Evolutionary conservation across 2,113 vertebrate genomes (phyloP).

Genomic region (Xiphophorus hellerii): DNA sequence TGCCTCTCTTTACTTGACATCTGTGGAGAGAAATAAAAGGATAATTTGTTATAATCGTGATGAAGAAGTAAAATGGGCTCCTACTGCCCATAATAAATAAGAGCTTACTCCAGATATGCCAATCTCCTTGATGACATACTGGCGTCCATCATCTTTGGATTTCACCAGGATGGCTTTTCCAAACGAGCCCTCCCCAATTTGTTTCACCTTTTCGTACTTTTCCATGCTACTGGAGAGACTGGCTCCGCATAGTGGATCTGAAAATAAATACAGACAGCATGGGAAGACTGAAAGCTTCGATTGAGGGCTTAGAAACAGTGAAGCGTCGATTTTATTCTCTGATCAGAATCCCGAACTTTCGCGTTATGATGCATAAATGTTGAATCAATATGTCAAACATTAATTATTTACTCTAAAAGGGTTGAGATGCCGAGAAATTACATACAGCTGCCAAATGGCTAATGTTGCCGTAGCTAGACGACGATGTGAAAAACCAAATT

Average conservation of each 20-base stretch:
- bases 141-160: conserved; percentile 88
- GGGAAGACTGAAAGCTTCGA: not conserved
- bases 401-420: conserved; percentile 3
- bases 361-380: not conserved
- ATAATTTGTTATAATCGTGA: not conserved
- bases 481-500: not conserved
- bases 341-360: not conserved
- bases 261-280: not conserved
- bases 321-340: not conserved
- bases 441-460: conserved; percentile 36
- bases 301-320: not conserved
- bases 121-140: conserved; percentile 99
- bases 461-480: conserved; percentile 9
- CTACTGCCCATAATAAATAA: not conserved
- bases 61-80: not conserved
- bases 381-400: conserved; percentile 1
- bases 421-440: conserved; percentile 33
- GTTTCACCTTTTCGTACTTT: conserved; percentile 91
- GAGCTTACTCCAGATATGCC: conserved; percentile 89
- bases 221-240: conserved; percentile 85
- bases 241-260: conserved; percentile 79
- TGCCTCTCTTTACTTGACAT: conserved; percentile 97
- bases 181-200: conserved; percentile 98
- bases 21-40: conserved; percentile 68
- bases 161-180: conserved; percentile 95